phyloP scores from a whole-genome alignment of 2,113 vertebrate genomes.

The Callorhinus ursinus region DNA sequence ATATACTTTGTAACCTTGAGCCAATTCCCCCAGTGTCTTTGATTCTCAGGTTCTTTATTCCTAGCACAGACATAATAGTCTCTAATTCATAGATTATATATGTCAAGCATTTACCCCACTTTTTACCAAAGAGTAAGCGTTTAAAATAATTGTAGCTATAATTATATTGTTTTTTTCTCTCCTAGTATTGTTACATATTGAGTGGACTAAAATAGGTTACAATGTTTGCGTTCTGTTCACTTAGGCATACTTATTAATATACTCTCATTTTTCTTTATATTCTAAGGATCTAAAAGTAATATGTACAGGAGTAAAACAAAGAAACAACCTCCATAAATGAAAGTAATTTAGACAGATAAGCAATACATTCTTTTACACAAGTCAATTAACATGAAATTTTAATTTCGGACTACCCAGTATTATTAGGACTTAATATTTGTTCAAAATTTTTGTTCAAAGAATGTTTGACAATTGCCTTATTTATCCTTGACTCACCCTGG shows the following conservation, averaged over 20 bases:
- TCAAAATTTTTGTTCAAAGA: conserved; percentile 16
- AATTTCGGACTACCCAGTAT: not conserved
- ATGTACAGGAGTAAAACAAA: not conserved
- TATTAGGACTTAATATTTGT: not conserved
- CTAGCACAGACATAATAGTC: not conserved
- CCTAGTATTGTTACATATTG: not conserved
- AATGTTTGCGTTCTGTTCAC: not conserved
- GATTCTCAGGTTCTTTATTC: conserved; percentile 8
- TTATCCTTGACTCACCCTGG: not conserved
- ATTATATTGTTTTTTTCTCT: not conserved
- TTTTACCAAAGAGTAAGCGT: not conserved
- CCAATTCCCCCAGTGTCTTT: not conserved
- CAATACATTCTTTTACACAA: not conserved
- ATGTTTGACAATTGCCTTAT: not conserved
- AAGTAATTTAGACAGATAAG: not conserved
- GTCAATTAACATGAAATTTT: conserved; percentile 46
- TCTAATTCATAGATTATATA: not conserved
- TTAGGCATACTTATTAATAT: not conserved
- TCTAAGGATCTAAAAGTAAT: conserved; percentile 27
- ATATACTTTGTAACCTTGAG: not conserved
- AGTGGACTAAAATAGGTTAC: conserved; percentile 4
- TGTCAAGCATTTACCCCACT: not conserved
- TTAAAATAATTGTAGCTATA: conserved; percentile 4
- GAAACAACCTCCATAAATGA: not conserved
- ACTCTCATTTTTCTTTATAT: not conserved